A percentile compares a stretch with the other conserved stretches of the same genome.
These are phyloP conservation scores for Loripinus fragilis DNA, from an alignment of 2,888 invertebrate genomes.

Conservation along the genomic window DNA sequence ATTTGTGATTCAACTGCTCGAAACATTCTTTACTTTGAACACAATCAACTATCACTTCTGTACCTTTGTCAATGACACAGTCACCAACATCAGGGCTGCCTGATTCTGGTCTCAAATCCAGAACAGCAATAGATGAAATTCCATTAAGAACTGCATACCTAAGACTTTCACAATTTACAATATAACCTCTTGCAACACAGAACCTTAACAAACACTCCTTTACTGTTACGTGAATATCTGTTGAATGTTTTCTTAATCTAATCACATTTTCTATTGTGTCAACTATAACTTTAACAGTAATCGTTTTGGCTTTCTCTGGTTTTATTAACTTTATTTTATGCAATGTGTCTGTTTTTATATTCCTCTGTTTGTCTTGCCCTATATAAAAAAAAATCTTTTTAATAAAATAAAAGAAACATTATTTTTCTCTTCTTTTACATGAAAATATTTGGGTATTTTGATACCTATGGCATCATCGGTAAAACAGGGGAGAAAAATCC, in stretches of 20 bases:
- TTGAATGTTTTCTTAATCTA: constrained; percentile 29
- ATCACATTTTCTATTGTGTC: constrained; percentile 43
- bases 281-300: constrained; percentile 57
- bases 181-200: constrained; percentile 52
- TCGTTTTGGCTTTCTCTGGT: constrained; percentile 28
- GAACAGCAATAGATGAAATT: constrained; percentile 64
- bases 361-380: background rate
- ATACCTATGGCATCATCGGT: too few relatives aligned
- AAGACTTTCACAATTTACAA: constrained; percentile 57
- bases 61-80: constrained; percentile 56
- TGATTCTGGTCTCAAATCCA: constrained; percentile 25
- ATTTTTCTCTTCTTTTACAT: too few relatives aligned
- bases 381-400: too few relatives aligned
- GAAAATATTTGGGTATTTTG: too few relatives aligned
- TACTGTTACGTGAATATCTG: constrained; percentile 52
- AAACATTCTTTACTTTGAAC: constrained; percentile 72
- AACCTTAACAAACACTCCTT: constrained; percentile 61
- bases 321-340: constrained; percentile 37
- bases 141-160: constrained; percentile 68
- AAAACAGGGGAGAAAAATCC: too few relatives aligned
- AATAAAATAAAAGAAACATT: too few relatives aligned
- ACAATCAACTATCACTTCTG: constrained; percentile 61
- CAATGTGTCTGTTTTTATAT: background rate
- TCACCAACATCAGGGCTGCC: constrained; percentile 4
- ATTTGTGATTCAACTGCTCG: constrained; percentile 38